These are phyloP conservation scores for Lepus timidus DNA, from an alignment of 2,113 vertebrate species.

Conservation along the genomic window DNA sequence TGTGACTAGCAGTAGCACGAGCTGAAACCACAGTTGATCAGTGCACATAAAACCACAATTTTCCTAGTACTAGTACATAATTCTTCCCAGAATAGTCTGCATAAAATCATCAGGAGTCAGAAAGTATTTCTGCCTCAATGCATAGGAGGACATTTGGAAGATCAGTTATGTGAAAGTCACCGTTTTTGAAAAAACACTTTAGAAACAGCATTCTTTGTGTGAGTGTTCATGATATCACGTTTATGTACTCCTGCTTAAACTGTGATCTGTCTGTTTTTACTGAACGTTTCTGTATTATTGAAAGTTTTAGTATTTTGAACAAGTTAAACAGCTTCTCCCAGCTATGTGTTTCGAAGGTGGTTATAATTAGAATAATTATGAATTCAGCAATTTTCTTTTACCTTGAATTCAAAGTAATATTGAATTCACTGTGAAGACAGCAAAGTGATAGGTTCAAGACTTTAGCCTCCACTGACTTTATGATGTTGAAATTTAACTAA, in stretches of 20 bases:
- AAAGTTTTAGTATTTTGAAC: background rate
- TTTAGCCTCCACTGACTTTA: background rate
- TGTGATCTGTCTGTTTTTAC: background rate
- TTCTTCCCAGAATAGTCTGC: conserved; percentile 73
- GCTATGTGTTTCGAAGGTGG: background rate
- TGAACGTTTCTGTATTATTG: background rate
- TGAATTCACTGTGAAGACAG: background rate
- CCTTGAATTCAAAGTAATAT: background rate
- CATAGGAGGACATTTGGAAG: background rate
- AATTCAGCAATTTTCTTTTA: background rate
- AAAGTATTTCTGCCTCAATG: conserved; percentile 47
- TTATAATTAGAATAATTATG: background rate
- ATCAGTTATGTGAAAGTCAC: conserved; percentile 52
- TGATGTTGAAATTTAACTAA: background rate
- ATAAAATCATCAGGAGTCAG: conserved; percentile 72
- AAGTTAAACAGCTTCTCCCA: background rate
- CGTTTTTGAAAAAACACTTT: conserved; percentile 28
- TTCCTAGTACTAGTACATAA: conserved; percentile 71
- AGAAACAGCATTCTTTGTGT: background rate
- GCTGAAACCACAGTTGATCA: conserved; percentile 70
- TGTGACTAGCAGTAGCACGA: conserved; percentile 41
- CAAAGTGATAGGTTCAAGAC: background rate
- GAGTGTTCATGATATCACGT: conserved; percentile 29
- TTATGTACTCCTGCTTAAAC: background rate
- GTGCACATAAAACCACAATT: conserved; percentile 74